Conservation (phyloP, 2,888 invertebrate species). For the Leucoptera coffeella region DNA sequence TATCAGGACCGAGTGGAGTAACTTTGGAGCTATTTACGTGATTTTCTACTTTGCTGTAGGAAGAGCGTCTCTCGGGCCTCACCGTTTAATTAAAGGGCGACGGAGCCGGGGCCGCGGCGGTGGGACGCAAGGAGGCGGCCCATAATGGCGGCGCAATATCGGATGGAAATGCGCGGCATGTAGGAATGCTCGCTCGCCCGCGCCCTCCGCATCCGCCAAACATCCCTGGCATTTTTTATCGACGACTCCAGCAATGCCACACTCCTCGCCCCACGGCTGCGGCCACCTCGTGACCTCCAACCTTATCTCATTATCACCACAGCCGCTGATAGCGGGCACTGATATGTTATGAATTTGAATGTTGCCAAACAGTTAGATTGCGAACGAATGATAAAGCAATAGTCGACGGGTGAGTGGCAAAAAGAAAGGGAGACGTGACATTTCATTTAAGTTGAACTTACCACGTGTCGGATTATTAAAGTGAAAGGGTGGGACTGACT, state of each 20-base stretch:
- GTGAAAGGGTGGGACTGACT: too few relatives aligned
- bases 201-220: slow-evolving; percentile 39
- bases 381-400: slow-evolving; percentile 1
- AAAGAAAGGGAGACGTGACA: slow-evolving; percentile 30
- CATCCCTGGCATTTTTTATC: slow-evolving; percentile 52
- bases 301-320: too few relatives aligned
- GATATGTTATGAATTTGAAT: too few relatives aligned
- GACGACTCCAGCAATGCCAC: slow-evolving; percentile 27
- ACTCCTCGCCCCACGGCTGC: too few relatives aligned
- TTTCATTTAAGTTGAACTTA: too few relatives aligned
- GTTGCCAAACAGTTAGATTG: too few relatives aligned
- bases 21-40: slow-evolving; percentile 42
- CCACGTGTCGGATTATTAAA: too few relatives aligned
- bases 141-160: slow-evolving; percentile 54
- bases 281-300: too few relatives aligned
- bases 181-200: slow-evolving; percentile 47
- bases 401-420: slow-evolving; percentile 10
- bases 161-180: slow-evolving; percentile 54
- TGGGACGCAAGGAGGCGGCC: slow-evolving; percentile 30
- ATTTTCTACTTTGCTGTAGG: slow-evolving; percentile 39
- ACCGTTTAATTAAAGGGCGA: slow-evolving; percentile 53
- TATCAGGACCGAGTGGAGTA: slow-evolving; percentile 14
- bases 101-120: slow-evolving; percentile 25
- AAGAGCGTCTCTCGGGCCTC: slow-evolving; percentile 47
- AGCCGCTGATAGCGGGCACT: too few relatives aligned